Evolutionary conservation across 2,888 invertebrate genomes (phyloP), one percentile per base, ranked within the genome.

Genomic region (Drosophila yooni): DNA sequence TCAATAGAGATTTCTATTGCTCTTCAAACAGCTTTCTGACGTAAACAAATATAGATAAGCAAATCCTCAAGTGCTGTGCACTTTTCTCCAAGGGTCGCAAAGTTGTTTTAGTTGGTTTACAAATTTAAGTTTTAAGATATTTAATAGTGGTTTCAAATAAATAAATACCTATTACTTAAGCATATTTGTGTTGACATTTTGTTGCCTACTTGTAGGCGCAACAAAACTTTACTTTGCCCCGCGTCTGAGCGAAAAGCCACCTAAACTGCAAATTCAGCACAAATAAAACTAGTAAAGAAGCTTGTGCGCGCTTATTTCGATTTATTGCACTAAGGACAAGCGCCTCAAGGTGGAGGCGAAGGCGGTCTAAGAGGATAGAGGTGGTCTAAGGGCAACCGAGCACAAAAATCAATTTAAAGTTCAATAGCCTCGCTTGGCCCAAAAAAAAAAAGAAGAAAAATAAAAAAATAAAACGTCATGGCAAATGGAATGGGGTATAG

Each of bases 321-420:
- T 84, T 88, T 84, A 83, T 88, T 83, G 86, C 83, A 83, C 67
- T 68, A 64, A 70, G 74, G 76, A 82, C 77, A 77, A 71, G 76
- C 59, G 18, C 40, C 27, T 10, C 31, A 33, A 34, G 36, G 54
- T 46, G 52, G 8, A 7, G 34, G n/a, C 21, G 27, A 10, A 51
- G 48, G 13, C 38, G 27, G 34, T 38, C n/a, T n/a, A n/a, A n/a
- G n/a, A n/a, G 7, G 21, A 21, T 3, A 13, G 36, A 43, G 48
- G 31, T 4, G 34, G 8, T n/a, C n/a, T 31, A 18, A 51, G 2
- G 68, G 74, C 78, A 74, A 80, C 68, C 80, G 71, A 79, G 82
- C 81, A 63, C 76, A 88, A 87, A 87, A 89, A 89, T 87, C 89
- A 87, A 89, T 87, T 87, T 81, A 82, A 88, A 81, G 87, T 87